A percentile compares a stretch with the other conserved stretches of the same genome.
phyloP scores from a whole-genome alignment of 1,140 invertebrate species.

The Stegodyphus dumicola region DNA sequence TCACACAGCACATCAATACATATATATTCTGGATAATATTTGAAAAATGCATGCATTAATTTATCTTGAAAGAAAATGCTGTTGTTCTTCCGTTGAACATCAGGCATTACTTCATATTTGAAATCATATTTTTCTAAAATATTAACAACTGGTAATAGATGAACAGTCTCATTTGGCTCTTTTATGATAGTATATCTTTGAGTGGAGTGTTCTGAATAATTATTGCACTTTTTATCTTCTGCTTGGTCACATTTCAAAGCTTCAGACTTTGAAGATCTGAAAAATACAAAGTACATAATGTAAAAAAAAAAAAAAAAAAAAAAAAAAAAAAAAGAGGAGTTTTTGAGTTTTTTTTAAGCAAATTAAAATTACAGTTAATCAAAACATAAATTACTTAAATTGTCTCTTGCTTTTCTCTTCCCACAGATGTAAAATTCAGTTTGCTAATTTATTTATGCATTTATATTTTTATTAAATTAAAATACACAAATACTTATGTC shows the following conservation, averaged over 20 bases:
- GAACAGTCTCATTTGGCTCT: not conserved
- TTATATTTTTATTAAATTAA: no score
- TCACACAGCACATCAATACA: slow-evolving; percentile 40
- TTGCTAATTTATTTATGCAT: no score
- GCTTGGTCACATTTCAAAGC: not conserved
- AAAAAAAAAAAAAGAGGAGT: not conserved
- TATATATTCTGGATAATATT: slow-evolving; percentile 43
- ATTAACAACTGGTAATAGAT: slow-evolving; percentile 17
- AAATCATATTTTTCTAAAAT: slow-evolving; percentile 20
- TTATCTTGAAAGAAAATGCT: slow-evolving; percentile 35
- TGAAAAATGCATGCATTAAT: slow-evolving; percentile 29
- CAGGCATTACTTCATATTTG: slow-evolving; percentile 29
- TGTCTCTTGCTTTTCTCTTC: no score
- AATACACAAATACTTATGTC: no score
- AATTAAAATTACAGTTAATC: no score
- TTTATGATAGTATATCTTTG: not conserved
- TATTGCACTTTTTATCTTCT: not conserved
- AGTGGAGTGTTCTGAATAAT: not conserved
- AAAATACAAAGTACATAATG: not conserved
- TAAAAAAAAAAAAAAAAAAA: not conserved
- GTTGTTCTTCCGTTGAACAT: not conserved
- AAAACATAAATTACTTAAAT: no score
- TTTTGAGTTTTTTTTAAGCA: not conserved
- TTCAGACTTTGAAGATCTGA: not conserved
- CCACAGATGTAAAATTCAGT: no score